phyloP scores from a whole-genome alignment of 1,140 invertebrate species.

The Drosophila kanapiae region DNA sequence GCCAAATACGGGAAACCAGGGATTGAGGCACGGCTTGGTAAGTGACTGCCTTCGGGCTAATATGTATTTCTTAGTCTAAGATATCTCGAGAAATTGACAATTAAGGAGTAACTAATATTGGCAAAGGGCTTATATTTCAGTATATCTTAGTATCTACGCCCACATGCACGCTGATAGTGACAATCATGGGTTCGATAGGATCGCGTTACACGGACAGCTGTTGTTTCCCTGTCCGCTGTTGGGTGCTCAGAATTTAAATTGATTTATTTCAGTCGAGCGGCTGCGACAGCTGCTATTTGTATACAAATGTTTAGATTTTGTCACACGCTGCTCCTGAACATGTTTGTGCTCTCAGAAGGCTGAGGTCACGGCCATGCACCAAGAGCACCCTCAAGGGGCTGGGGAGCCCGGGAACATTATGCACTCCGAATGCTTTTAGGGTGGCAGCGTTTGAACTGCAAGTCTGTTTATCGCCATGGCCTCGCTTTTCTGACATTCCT shows the following conservation, averaged over 20 bases:
- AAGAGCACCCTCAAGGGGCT: background rate
- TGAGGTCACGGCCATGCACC: conserved; percentile 18
- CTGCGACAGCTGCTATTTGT: conserved; percentile 58
- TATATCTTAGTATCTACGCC: background rate
- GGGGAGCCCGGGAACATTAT: conserved; percentile 2
- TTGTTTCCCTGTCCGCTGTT: conserved; percentile 9
- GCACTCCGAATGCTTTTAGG: conserved; percentile 29
- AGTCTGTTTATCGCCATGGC: conserved; percentile 5
- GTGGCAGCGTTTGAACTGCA: conserved; percentile 4
- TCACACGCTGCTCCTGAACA: conserved; percentile 32
- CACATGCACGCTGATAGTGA: conserved; percentile 9
- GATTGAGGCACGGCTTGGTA: conserved; percentile 50
- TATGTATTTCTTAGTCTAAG: background rate
- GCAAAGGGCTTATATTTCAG: background rate
- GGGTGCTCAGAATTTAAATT: conserved; percentile 14
- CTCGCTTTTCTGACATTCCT: background rate
- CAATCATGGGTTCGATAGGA: conserved; percentile 21
- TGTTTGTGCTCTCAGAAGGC: conserved; percentile 1
- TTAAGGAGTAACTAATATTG: conserved; percentile 1
- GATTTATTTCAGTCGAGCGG: conserved; percentile 44
- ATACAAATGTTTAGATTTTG: conserved; percentile 53
- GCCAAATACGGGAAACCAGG: conserved; percentile 50
- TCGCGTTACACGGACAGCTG: conserved; percentile 53
- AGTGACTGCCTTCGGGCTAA: conserved; percentile 25
- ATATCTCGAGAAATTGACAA: background rate